phyloP scores from a whole-genome alignment of 1,140 invertebrate genomes.

The Drosophila saltans region DNA sequence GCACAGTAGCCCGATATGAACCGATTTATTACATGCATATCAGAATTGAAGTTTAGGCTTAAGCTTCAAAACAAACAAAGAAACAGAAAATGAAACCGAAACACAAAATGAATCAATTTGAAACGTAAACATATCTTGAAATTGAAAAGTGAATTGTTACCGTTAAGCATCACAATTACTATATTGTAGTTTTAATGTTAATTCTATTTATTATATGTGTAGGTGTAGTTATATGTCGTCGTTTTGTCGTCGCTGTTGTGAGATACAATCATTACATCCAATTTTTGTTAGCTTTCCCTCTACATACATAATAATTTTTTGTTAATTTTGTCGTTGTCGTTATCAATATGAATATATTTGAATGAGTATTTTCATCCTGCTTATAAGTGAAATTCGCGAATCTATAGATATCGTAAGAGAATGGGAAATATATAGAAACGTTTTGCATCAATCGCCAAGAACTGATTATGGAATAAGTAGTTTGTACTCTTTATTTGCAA shows the following conservation, averaged over 20 bases:
- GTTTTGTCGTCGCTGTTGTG: slow-evolving; percentile 79
- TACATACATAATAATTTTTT: slow-evolving; percentile 11
- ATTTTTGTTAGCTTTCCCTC: slow-evolving; percentile 38
- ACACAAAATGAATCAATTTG: slow-evolving; percentile 7
- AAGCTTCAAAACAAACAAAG: slow-evolving; percentile 40
- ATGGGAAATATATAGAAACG: slow-evolving; percentile 32
- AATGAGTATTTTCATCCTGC: not conserved
- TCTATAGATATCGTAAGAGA: slow-evolving; percentile 25
- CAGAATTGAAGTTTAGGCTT: slow-evolving; percentile 52
- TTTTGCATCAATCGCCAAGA: slow-evolving; percentile 82
- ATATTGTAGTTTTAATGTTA: slow-evolving; percentile 33
- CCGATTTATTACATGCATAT: slow-evolving; percentile 12
- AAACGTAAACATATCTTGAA: slow-evolving; percentile 70
- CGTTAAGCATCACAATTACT: slow-evolving; percentile 47
- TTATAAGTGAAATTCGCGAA: slow-evolving; percentile 11
- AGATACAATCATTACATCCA: slow-evolving; percentile 81
- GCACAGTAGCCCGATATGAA: slow-evolving; percentile 67
- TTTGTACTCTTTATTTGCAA: slow-evolving; percentile 81
- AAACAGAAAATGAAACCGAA: slow-evolving; percentile 3
- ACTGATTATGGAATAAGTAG: slow-evolving; percentile 83
- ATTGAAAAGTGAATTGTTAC: slow-evolving; percentile 62
- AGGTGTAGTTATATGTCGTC: slow-evolving; percentile 61
- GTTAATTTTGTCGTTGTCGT: slow-evolving; percentile 6
- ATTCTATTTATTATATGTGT: slow-evolving; percentile 55
- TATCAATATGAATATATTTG: not conserved